Base-by-base conservation (phyloP, 2,113 vertebrate species). In the Lagopus muta region DNA sequence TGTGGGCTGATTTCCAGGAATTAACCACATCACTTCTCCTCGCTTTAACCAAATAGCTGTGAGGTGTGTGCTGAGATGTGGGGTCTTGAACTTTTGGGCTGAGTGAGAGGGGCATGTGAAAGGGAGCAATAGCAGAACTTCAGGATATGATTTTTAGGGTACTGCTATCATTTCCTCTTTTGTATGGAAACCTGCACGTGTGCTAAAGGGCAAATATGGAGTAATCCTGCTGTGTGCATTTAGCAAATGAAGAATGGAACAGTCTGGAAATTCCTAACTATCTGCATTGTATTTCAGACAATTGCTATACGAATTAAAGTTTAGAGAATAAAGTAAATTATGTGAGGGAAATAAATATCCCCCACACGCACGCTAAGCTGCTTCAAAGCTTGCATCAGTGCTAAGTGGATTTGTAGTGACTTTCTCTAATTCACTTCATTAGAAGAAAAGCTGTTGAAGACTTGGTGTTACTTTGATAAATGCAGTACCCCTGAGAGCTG, bases 221-320 rank as follows among this genome's bases (percentile, higher is more conserved):
- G 13, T 18, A 28, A 0, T 10, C 24, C 1, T 0, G 1, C 40
- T 25, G 4, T 7, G 65, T 6, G 45, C 43, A 4, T 10, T 10
- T 45, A 43, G 45, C 52, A 61, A 19, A 42, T 5, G 55, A 58
- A 40, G 50, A 75, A 64, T 11, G 38, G 20, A 20, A 27, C 12
- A n/a, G 47, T 5, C 22, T 73, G 43, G 62, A 40, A 70, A 80
- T 72, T 25, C 20, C 28, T 13, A 5, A 15, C 28, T 13, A 6
- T 18, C 55, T 57, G 52, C 42, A 7, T 40, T 4, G 28, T 6
- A 1, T 10, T 50, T 65, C 69, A 81, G 74, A 5, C 8, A 36
- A 40, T 21, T 32, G 24, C 83, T 42, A 24, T 32, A 30, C 2
- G 34, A 61, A 84, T 61, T 17, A 20, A 65, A 25, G 25, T 8